A percentile compares a stretch with the other conserved stretches of the same genome.
These are phyloP conservation scores for Tauraco hartlaubi DNA, from an alignment of 2,797 vertebrate genomes.

Conservation along the genomic window DNA sequence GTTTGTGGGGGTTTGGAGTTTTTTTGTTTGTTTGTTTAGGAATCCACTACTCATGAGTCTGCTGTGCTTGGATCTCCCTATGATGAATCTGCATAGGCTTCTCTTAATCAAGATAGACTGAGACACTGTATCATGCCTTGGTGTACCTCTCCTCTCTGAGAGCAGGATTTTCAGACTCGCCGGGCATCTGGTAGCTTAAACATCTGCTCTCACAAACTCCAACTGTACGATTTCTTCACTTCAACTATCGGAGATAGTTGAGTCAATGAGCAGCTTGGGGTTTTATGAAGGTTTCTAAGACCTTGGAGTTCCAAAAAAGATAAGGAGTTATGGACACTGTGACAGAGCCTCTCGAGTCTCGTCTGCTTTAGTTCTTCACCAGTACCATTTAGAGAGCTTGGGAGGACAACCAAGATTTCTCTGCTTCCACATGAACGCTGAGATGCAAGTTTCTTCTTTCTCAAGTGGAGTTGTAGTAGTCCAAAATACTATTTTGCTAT, in stretches of 20 bases:
- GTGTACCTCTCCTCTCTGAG: not conserved
- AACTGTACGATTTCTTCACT: not conserved
- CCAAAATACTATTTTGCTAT: not conserved
- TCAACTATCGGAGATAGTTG: fast-evolving
- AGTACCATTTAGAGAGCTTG: not conserved
- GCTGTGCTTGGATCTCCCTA: not conserved
- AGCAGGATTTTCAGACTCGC: not conserved
- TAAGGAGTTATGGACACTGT: not conserved
- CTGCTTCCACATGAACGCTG: not conserved
- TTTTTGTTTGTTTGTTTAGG: not conserved
- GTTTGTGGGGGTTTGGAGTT: not conserved
- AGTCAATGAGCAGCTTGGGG: not conserved
- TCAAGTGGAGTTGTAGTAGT: not conserved
- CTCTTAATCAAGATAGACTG: not conserved
- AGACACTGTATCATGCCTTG: not conserved
- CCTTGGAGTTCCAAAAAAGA: not conserved
- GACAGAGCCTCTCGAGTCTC: not conserved
- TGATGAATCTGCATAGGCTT: not conserved
- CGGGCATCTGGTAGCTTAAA: not conserved
- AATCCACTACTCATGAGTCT: not conserved
- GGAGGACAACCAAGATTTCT: not conserved
- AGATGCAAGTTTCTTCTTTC: not conserved
- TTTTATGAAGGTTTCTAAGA: not conserved
- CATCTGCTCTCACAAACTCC: not conserved
- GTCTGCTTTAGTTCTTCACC: not conserved